Conservation (phyloP, 1,140 invertebrate genomes). For the Myzus persicae region DNA sequence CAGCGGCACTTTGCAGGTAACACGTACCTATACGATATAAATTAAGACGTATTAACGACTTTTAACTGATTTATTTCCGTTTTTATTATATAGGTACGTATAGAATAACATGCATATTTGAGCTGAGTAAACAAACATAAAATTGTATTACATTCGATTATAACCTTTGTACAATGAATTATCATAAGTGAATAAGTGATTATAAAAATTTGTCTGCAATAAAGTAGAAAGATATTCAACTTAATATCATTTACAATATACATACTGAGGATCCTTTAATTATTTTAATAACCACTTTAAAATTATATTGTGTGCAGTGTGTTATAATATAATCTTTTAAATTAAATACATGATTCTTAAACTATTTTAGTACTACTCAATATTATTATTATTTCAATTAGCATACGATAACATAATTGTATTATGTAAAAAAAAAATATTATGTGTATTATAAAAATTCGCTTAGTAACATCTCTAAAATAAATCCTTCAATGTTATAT, state of each 20-base stretch:
- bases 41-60: not conserved
- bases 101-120: not conserved
- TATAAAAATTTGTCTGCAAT: not conserved
- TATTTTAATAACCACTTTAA: constrained; percentile 14
- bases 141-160: not conserved
- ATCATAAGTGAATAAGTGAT: not conserved
- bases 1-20: not conserved
- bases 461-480: not conserved
- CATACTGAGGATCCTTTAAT: not conserved
- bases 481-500: not conserved
- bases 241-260: not conserved
- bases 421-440: too few species aligned
- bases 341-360: not conserved
- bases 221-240: not conserved
- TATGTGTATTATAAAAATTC: not conserved
- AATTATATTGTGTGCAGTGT: not conserved
- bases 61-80: not conserved
- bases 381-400: not conserved
- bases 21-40: not conserved
- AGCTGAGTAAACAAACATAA: not conserved
- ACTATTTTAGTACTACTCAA: not conserved
- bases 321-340: not conserved
- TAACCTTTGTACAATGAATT: not conserved
- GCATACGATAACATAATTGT: not conserved
- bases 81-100: not conserved